Evolutionary conservation across 30 jellyfish, hydroid and myxozoan species (phyloP), one percentile per base, ranked within the genome.

Genomic region (Aurelia aurita complex sp. Pacific): DNA sequence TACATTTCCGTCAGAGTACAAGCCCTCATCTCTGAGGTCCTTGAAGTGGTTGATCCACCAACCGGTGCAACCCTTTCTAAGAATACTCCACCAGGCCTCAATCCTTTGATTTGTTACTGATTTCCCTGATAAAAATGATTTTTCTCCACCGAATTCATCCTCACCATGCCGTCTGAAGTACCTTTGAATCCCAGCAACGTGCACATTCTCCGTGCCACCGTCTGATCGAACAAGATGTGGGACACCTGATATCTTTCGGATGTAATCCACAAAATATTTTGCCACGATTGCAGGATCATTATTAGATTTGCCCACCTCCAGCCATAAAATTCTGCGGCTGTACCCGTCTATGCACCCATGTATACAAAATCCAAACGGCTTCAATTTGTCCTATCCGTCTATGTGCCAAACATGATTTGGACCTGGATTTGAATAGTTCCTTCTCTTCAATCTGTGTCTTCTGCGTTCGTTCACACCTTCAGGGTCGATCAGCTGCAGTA

Each of bases 331-430:
- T 82, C 55, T 67, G 40, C 91, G 46, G 52, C 86, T 82, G 72
- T 10, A 82, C 35, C 91, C 91, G 57, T 67, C 91, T 9, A 69
- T 72, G 35, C 75, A 46, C n/a, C 85, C 77, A 53, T 69, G 85
- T 4, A 82, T 82, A 3, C 86, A 5, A 42, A 68, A 29, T 32
- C 90, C 89, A 46, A 65, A 80, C 3, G 86, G 91, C 42, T 67
- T 82, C 67, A 82, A 17, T 59, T 82, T 82, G 59, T 68, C 91
- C 0, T 82, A 82, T 12, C 91, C 86, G 46, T 68, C 91, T 14
- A 81, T 38, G 86, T 81, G 91, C 91, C 91, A 82, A 6, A 53
- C 59, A 51, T 51, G 71, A 67, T 67, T 69, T 33, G 86, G 91
- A 4, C 85, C 91, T 33, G 65, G 55, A n/a, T 68, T n/a, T 14